phyloP scores from a whole-genome alignment of 1,140 invertebrate species.

The Drosophila miranda region DNA sequence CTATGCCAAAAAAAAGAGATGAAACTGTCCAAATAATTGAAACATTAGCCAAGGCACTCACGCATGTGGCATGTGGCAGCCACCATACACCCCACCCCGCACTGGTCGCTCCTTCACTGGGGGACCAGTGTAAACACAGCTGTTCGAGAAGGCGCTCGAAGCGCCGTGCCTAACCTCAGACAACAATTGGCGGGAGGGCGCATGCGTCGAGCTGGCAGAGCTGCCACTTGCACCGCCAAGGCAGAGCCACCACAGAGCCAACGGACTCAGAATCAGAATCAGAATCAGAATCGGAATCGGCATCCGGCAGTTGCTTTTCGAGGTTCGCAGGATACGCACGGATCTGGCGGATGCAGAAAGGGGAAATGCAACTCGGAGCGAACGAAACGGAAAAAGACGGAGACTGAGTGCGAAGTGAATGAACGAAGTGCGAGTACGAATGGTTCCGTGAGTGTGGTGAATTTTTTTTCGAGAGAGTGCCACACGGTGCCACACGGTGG shows the following conservation, averaged over 20 bases:
- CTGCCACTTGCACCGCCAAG: conserved; percentile 34
- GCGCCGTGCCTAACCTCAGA: conserved; percentile 77
- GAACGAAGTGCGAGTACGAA: conserved; percentile 31
- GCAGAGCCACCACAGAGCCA: not conserved
- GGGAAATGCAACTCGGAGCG: conserved; percentile 28
- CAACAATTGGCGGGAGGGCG: conserved; percentile 58
- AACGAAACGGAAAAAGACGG: conserved; percentile 39
- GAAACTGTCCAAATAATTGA: conserved; percentile 60
- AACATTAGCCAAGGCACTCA: conserved; percentile 64
- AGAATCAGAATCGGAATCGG: conserved; percentile 6
- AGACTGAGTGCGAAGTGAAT: conserved; percentile 41
- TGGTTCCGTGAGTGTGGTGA: conserved; percentile 55
- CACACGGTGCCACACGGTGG: no score
- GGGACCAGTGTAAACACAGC: conserved; percentile 61
- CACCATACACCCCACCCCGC: conserved; percentile 1
- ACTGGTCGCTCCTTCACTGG: conserved; percentile 2
- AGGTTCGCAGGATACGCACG: conserved; percentile 78
- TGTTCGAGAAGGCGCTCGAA: conserved; percentile 40
- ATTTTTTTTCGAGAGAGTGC: conserved; percentile 50
- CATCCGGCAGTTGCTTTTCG: conserved; percentile 68
- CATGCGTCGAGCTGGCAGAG: conserved; percentile 48
- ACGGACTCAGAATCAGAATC: conserved; percentile 9
- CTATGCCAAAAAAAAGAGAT: conserved; percentile 31
- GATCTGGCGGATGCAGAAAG: conserved; percentile 59
- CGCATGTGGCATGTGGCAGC: conserved; percentile 51